phyloP scores from a whole-genome alignment of 2,888 invertebrate genomes.

The Chrysolina americana region DNA sequence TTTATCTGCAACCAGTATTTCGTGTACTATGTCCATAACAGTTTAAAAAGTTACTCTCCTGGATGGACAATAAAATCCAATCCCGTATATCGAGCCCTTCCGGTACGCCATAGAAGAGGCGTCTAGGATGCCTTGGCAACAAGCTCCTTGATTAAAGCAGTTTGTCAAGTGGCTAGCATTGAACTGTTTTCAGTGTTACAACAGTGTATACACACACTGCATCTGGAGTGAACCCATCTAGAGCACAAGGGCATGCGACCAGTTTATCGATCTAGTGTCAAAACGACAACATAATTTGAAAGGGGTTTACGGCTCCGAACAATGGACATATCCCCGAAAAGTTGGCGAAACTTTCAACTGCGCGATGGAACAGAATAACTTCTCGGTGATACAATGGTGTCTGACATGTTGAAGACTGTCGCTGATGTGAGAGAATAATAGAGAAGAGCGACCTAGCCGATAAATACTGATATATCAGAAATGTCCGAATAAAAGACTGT shows the following conservation, averaged over 20 bases:
- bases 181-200: slow-evolving; percentile 25
- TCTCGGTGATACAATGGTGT: background rate
- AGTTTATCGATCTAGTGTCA: slow-evolving; percentile 27
- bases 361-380: slow-evolving; percentile 2
- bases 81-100: background rate
- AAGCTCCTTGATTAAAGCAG: slow-evolving; percentile 18
- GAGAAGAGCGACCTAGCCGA: background rate
- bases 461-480: background rate
- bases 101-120: background rate
- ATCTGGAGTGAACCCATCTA: slow-evolving; percentile 25
- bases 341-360: slow-evolving; percentile 23
- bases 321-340: slow-evolving; percentile 9
- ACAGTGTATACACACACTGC: slow-evolving; percentile 17
- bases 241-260: slow-evolving; percentile 18
- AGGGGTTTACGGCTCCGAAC: background rate
- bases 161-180: slow-evolving; percentile 25
- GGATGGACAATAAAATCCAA: too few relatives aligned
- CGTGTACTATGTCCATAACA: too few relatives aligned
- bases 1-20: too few relatives aligned
- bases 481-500: background rate
- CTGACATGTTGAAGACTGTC: slow-evolving; percentile 2
- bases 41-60: too few relatives aligned
- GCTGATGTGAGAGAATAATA: background rate
- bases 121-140: slow-evolving; percentile 4
- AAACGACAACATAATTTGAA: slow-evolving; percentile 5